Evolutionary conservation across 2,797 vertebrate species (phyloP).

Genomic region (Sebastes matsubarae): DNA sequence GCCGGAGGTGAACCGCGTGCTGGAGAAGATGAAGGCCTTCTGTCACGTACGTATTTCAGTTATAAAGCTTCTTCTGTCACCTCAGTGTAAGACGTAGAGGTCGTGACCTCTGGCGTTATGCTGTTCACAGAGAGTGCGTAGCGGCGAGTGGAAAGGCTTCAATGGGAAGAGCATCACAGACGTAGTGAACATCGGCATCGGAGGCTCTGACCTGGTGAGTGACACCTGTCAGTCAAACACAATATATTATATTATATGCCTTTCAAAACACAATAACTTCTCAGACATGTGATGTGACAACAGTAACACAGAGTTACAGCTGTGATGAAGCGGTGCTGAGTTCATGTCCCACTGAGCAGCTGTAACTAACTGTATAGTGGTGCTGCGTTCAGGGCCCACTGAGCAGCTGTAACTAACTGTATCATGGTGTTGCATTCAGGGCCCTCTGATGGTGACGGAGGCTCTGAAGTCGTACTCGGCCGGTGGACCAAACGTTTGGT

Average conservation of each 20-base stretch:
- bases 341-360: not conserved
- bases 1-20: constrained; percentile 92
- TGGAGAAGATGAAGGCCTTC: constrained; percentile 96
- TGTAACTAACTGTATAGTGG: not conserved
- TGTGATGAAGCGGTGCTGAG: not conserved
- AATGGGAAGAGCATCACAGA: constrained; percentile 92
- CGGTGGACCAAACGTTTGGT: constrained; percentile 94
- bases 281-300: too few relatives aligned
- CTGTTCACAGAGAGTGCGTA: constrained; percentile 86
- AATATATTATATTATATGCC: too few relatives aligned
- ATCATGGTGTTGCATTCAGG: constrained; percentile 62
- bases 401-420: not conserved
- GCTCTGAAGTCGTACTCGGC: constrained; percentile 93
- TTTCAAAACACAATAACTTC: too few relatives aligned
- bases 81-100: too few relatives aligned
- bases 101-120: not conserved
- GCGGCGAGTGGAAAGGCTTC: constrained; percentile 96
- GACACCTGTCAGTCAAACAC: too few relatives aligned
- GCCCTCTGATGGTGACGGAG: constrained; percentile 97
- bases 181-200: constrained; percentile 94
- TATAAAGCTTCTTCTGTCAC: not conserved
- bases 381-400: not conserved
- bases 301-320: too few relatives aligned
- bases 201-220: constrained; percentile 95
- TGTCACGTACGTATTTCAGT: constrained; percentile 82